Conservation (phyloP, 2,113 vertebrate genomes). For the Neotragus pygmaeus region DNA sequence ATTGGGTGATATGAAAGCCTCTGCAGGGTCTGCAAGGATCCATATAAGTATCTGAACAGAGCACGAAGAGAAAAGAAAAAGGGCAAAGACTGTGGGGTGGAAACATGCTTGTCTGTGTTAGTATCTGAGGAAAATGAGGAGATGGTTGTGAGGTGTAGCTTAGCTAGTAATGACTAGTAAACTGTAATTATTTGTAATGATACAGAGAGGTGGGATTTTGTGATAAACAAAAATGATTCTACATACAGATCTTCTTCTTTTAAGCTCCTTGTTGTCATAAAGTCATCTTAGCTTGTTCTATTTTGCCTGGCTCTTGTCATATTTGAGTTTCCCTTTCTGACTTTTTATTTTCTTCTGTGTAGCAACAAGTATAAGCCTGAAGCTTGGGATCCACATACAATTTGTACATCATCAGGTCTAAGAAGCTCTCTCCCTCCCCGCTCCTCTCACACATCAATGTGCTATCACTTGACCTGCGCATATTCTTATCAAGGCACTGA, state of each 20-base stretch:
- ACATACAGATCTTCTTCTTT: neutral
- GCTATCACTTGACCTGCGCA: neutral
- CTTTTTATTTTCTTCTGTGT: neutral
- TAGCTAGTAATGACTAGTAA: neutral
- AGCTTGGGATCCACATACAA: neutral
- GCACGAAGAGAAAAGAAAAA: neutral
- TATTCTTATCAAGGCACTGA: neutral
- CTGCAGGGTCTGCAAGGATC: neutral
- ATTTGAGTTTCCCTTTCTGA: neutral
- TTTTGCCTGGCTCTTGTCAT: neutral
- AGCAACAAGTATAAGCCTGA: neutral
- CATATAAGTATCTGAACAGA: neutral
- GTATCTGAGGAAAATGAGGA: neutral
- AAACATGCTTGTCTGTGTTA: neutral
- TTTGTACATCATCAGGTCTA: neutral
- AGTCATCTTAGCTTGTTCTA: neutral
- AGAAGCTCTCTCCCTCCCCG: rapidly evolving
- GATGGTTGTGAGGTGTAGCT: neutral
- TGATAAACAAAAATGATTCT: neutral
- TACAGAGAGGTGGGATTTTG: neutral
- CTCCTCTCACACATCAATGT: rapidly evolving
- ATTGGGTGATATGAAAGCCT: neutral
- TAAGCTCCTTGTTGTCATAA: neutral
- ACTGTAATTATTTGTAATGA: neutral
- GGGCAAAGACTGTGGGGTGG: neutral